Conservation (phyloP, 2,113 vertebrate genomes). For the Chascanopsetta lugubris region DNA sequence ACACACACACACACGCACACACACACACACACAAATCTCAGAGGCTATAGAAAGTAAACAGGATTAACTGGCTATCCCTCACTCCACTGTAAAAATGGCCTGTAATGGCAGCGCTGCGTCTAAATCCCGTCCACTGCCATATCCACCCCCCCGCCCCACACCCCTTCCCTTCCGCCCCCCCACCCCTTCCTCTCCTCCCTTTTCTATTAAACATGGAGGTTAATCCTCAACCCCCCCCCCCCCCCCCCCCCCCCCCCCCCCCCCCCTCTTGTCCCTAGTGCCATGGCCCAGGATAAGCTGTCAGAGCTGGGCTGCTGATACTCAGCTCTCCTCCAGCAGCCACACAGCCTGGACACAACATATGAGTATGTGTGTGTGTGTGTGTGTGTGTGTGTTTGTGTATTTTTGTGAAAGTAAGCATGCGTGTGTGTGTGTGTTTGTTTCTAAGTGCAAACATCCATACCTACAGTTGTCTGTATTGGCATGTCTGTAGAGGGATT, state of each 20-base stretch:
- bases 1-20: constrained; percentile 30
- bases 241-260: constrained; percentile 17
- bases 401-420: too few relatives aligned
- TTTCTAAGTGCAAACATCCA: constrained; percentile 10
- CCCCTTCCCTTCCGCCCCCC: constrained; percentile 57
- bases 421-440: not conserved
- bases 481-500: constrained; percentile 8
- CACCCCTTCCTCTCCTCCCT: constrained; percentile 30
- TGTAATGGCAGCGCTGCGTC: constrained; percentile 75
- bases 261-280: constrained; percentile 54
- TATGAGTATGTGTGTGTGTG: constrained; percentile 5
- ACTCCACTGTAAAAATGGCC: constrained; percentile 78
- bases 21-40: constrained; percentile 58
- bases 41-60: constrained; percentile 79
- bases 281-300: constrained; percentile 69
- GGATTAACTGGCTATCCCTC: constrained; percentile 77
- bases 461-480: constrained; percentile 6
- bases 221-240: constrained; percentile 69
- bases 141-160: constrained; percentile 9
- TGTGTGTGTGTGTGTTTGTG: constrained; percentile 10
- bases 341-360: constrained; percentile 46
- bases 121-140: constrained; percentile 69
- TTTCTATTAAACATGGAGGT: constrained; percentile 80
- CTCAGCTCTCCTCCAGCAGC: constrained; percentile 56
- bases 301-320: constrained; percentile 67